These are phyloP conservation scores for Pteronotus mesoamericanus DNA, from an alignment of 2,797 vertebrate species.

Conservation along the genomic window DNA sequence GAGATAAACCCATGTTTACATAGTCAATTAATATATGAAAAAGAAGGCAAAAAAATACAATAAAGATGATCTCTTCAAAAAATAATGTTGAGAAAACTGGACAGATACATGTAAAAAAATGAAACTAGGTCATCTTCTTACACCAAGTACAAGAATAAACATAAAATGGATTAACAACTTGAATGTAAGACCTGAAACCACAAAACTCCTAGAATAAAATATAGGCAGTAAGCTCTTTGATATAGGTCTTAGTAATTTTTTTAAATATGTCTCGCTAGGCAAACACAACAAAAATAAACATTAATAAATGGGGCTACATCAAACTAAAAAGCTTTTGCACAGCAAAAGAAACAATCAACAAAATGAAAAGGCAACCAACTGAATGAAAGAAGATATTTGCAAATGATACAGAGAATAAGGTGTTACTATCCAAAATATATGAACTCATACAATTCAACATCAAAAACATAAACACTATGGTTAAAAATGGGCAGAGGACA, in stretches of 20 bases:
- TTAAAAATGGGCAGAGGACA: not conserved
- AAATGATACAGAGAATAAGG: not conserved
- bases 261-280: not conserved
- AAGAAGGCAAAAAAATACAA: not conserved
- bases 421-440: not conserved
- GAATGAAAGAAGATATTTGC: not conserved
- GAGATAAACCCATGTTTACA: not conserved
- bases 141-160: not conserved
- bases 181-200: not conserved
- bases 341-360: not conserved
- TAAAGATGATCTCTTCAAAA: not conserved
- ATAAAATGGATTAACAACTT: not conserved
- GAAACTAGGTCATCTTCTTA: not conserved
- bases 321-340: not conserved
- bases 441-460: not conserved
- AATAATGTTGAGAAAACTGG: not conserved
- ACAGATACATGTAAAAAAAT: not conserved
- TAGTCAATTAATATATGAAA: not conserved
- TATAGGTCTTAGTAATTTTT: not conserved
- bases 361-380: not conserved
- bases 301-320: not conserved
- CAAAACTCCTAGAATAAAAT: not conserved
- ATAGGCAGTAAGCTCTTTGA: not conserved
- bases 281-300: not conserved
- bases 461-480: not conserved